These are phyloP conservation scores for Halcyon smyrnensis DNA, from an alignment of 2,797 vertebrate genomes.

Conservation along the genomic window DNA sequence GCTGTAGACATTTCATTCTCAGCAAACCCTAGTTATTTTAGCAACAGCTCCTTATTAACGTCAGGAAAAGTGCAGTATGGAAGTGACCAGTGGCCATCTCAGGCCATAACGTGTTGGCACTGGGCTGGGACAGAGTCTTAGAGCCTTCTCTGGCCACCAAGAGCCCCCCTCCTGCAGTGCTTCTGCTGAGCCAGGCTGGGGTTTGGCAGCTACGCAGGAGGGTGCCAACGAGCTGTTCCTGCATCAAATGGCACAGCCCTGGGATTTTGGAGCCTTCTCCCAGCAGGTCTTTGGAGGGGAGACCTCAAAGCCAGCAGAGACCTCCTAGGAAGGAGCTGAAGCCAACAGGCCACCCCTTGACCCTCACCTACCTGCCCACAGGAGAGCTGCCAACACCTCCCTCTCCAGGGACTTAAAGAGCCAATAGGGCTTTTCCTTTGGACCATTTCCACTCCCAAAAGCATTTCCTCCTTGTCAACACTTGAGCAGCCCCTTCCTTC, in stretches of 20 bases:
- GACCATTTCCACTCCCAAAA: background rate
- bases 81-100: background rate
- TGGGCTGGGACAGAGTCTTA: background rate
- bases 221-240: background rate
- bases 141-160: accelerated
- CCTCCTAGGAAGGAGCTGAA: background rate
- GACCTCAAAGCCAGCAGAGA: background rate
- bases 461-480: background rate
- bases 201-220: accelerated
- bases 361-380: background rate
- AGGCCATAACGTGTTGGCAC: too few relatives aligned
- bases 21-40: background rate
- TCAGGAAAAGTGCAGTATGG: background rate
- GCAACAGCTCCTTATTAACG: background rate
- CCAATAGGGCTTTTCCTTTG: background rate
- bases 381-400: background rate
- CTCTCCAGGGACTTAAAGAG: background rate
- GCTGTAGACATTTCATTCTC: background rate
- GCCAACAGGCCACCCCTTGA: background rate
- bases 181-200: background rate
- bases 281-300: background rate
- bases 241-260: too few relatives aligned
- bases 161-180: background rate
- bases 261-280: background rate
- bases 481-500: background rate